phyloP scores from a whole-genome alignment of 2,797 vertebrate species.

The Xyrichtys novacula region DNA sequence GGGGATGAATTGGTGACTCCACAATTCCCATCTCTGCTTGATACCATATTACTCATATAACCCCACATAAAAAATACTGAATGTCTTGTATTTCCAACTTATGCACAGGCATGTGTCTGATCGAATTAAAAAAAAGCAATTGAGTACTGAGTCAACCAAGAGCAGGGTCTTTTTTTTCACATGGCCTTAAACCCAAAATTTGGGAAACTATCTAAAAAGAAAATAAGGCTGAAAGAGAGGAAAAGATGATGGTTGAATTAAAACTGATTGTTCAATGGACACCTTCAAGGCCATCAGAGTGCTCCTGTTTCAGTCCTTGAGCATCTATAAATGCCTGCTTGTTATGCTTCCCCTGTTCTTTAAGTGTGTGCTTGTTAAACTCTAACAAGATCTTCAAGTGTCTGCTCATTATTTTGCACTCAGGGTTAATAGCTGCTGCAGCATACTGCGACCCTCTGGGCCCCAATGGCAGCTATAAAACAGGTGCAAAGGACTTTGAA shows the following conservation, averaged over 20 bases:
- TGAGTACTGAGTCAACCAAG: too few relatives aligned
- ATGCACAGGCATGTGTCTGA: not conserved
- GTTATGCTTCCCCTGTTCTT: slow-evolving; percentile 14
- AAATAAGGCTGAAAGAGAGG: not conserved
- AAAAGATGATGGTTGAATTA: not conserved
- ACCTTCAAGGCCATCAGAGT: slow-evolving; percentile 12
- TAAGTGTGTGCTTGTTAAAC: slow-evolving; percentile 39
- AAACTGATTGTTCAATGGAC: not conserved
- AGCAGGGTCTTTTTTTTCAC: not conserved
- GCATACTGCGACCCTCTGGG: slow-evolving; percentile 27
- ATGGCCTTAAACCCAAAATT: not conserved
- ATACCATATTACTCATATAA: too few relatives aligned
- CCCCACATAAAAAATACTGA: too few relatives aligned
- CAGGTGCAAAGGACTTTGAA: not conserved
- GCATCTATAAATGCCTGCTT: slow-evolving; percentile 12
- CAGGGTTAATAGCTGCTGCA: slow-evolving; percentile 33
- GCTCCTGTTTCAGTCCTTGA: not conserved
- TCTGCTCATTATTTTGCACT: slow-evolving; percentile 45
- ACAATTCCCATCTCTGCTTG: too few relatives aligned
- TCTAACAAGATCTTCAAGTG: slow-evolving; percentile 23
- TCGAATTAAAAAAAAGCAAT: too few relatives aligned
- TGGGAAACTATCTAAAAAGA: not conserved
- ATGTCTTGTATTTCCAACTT: too few relatives aligned
- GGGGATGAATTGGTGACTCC: too few relatives aligned
- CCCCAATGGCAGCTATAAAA: slow-evolving; percentile 19